phyloP scores from a whole-genome alignment of 1,140 invertebrate species.

The Watersipora subatra region DNA sequence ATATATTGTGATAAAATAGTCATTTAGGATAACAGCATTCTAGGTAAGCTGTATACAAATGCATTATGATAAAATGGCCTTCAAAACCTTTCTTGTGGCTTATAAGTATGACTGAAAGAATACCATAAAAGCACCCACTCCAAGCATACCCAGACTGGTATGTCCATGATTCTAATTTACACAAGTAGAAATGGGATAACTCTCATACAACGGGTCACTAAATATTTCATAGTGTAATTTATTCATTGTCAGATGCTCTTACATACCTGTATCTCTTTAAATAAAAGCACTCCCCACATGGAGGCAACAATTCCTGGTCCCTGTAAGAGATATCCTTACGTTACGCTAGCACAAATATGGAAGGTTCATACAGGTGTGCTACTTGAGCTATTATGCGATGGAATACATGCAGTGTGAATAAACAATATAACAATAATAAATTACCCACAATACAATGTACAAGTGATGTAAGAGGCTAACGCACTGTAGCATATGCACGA shows the following conservation, averaged over 20 bases:
- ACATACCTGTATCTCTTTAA: slow-evolving; percentile 1
- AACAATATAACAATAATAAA: neutral
- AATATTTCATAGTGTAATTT: neutral
- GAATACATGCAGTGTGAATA: neutral
- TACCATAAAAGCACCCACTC: neutral
- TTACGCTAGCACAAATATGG: neutral
- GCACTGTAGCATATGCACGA: no score
- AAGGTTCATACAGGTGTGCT: neutral
- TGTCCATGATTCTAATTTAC: neutral
- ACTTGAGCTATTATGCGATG: neutral
- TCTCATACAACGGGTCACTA: neutral
- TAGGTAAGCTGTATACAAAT: no score
- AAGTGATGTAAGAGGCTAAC: no score
- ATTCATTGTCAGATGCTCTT: neutral
- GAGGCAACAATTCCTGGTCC: neutral
- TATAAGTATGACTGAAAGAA: no score
- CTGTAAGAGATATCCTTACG: neutral
- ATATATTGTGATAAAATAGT: no score
- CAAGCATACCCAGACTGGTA: neutral
- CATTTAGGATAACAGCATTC: no score
- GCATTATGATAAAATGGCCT: no score
- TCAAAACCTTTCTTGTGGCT: no score
- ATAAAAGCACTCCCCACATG: neutral
- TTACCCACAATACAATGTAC: no score
- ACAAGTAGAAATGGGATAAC: neutral